Conservation (phyloP, 2,888 invertebrate species). For the Andrena dorsata region DNA sequence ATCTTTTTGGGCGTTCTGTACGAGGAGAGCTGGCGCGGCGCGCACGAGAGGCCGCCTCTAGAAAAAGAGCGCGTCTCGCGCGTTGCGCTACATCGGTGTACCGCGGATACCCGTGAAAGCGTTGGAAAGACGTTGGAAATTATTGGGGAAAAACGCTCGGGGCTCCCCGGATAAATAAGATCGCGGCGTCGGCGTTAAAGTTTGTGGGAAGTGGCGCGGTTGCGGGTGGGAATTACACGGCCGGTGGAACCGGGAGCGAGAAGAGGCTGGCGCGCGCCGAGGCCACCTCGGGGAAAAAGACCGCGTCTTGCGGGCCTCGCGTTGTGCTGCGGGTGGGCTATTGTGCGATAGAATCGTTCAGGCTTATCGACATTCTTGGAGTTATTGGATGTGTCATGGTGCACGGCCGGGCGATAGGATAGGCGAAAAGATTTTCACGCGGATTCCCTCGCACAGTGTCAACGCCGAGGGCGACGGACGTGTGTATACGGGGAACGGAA, state of each 20-base stretch:
- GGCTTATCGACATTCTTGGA: constrained; percentile 61
- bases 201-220: constrained; percentile 15
- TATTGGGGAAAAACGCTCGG: not conserved
- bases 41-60: constrained; percentile 68
- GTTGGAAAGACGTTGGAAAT: constrained; percentile 26
- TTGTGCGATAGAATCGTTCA: constrained; percentile 49
- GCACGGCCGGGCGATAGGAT: constrained; percentile 15
- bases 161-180: not conserved
- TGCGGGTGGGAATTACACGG: constrained; percentile 28
- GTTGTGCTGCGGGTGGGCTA: constrained; percentile 43
- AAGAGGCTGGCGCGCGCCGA: constrained; percentile 58
- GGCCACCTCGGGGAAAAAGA: constrained; percentile 53
- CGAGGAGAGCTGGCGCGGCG: constrained; percentile 61
- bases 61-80: constrained; percentile 72
- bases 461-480: constrained; percentile 34
- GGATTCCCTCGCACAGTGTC: constrained; percentile 43
- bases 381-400: constrained; percentile 28
- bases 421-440: constrained; percentile 25
- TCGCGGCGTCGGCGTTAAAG: not conserved
- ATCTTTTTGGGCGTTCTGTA: constrained; percentile 70
- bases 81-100: constrained; percentile 52
- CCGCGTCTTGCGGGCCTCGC: constrained; percentile 59
- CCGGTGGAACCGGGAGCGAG: constrained; percentile 38
- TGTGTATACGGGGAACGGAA: constrained; percentile 41
- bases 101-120: constrained; percentile 36